Conservation (phyloP, 2,888 invertebrate species). For the Ennomos quercinarius region DNA sequence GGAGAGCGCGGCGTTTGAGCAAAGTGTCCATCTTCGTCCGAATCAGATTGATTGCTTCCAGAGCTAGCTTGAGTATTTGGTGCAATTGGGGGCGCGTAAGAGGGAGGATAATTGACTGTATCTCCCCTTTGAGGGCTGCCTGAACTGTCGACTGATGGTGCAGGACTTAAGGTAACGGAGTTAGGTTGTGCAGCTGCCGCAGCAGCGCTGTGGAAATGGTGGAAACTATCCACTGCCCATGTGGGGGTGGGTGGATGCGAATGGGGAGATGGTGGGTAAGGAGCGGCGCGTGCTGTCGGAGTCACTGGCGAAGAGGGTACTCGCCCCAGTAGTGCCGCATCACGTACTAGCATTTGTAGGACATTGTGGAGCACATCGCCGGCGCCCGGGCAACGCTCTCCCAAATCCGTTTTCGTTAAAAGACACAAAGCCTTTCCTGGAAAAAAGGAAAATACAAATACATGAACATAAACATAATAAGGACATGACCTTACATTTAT, state of each 20-base stretch:
- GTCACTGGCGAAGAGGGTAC: slow-evolving; percentile 93
- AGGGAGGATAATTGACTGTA: slow-evolving; percentile 68
- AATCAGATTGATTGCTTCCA: slow-evolving; percentile 92
- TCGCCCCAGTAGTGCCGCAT: slow-evolving; percentile 91
- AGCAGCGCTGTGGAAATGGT: slow-evolving; percentile 88
- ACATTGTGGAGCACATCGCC: slow-evolving; percentile 98
- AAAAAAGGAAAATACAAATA: slow-evolving; percentile 39
- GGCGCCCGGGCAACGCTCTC: slow-evolving; percentile 95
- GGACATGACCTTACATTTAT: too few relatives aligned
- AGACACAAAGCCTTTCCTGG: slow-evolving; percentile 96
- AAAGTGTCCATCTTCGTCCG: slow-evolving; percentile 90
- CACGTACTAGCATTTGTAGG: slow-evolving; percentile 93
- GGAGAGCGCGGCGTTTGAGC: slow-evolving; percentile 88
- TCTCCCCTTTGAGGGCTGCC: slow-evolving; percentile 93
- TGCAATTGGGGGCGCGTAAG: slow-evolving; percentile 71
- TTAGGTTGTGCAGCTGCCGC: slow-evolving; percentile 88
- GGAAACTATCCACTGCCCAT: slow-evolving; percentile 87
- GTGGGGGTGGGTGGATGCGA: slow-evolving; percentile 93
- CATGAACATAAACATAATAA: too few relatives aligned
- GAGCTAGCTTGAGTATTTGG: slow-evolving; percentile 81
- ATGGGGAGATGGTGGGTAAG: slow-evolving; percentile 92
- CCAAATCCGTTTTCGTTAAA: slow-evolving; percentile 94
- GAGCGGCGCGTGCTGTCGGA: slow-evolving; percentile 89
- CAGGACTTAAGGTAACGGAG: slow-evolving; percentile 95
- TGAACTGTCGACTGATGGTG: slow-evolving; percentile 95